Base-by-base conservation (phyloP, 2,888 invertebrate genomes). In the Brachynemurus nebulosus region DNA sequence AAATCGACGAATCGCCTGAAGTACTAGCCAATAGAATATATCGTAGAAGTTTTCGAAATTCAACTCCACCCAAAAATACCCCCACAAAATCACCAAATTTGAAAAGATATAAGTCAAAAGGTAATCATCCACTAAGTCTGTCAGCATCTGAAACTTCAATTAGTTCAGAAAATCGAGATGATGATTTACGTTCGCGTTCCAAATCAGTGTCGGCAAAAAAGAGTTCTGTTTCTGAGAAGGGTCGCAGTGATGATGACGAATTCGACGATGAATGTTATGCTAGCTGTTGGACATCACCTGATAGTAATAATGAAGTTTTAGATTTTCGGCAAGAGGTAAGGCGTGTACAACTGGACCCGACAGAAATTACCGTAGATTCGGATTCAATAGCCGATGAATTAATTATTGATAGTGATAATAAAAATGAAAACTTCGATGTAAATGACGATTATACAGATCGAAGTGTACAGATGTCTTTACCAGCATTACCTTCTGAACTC, bases 1-100 rank as follows among this genome's bases (percentile, higher is more conserved):
- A 88, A 60, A 80, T 89, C 58, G 74, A 76, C 46, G 78, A 78
- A 55, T 74, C 78, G 11, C 79, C 83, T 0, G 80, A 83, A 55
- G 77, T 76, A 50, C 74, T 80, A 33, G 80, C 80, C 36, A 74
- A 77, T 39, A 74, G 82, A 53, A 69, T 83, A 57, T 76, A 83
- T 6, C 68, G 80, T 25, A 70, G 79, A 36, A 81, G 80, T 17
- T 76, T 81, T 64, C 72, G 81, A 45, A 63, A 65, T 45, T 54
- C 62, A 2, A 61, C 63, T 3, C 64, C 72, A 50, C 70, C 62
- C 6, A 64, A 63, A 51, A 63, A 57, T 34, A 61, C 58, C 18
- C 59, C 58, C 5, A 52, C 54, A 11, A 62, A 60, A 50, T 61
- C 63, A 11, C 60, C 64, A 11, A 57, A 61, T 9, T 59, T 59